Conservation (phyloP, 2,797 vertebrate species). For the Corythornis leucogaster region DNA sequence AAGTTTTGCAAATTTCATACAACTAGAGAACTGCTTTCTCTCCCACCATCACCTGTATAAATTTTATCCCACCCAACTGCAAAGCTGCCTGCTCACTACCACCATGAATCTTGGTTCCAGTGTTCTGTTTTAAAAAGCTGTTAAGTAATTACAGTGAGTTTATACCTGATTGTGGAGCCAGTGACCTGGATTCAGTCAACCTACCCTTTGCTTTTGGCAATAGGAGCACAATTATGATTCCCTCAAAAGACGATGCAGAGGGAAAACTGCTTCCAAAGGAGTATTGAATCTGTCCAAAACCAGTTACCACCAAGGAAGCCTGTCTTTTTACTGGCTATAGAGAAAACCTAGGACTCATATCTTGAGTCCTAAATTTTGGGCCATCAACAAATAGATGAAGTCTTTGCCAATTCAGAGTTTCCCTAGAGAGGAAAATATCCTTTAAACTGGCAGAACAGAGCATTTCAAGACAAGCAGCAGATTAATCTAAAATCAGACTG, state of each 20-base stretch:
- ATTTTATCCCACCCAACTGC: background rate
- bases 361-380: background rate
- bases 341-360: background rate
- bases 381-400: background rate
- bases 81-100: background rate
- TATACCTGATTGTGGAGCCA: background rate
- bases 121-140: background rate
- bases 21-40: background rate
- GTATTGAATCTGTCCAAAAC: background rate
- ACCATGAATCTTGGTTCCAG: background rate
- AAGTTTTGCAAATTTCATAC: background rate
- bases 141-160: background rate
- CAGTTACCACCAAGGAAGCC: background rate
- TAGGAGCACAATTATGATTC: background rate
- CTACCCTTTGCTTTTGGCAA: background rate
- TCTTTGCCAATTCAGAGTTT: background rate
- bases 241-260: background rate
- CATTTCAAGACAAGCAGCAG: background rate
- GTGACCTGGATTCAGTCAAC: background rate
- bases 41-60: background rate
- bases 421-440: background rate
- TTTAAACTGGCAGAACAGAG: background rate
- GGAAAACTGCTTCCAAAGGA: background rate
- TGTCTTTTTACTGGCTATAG: background rate
- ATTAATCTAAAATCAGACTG: slow-evolving; percentile 2